A percentile compares a stretch with the other conserved stretches of the same genome.
These are phyloP conservation scores for Uromys caudimaculatus DNA, from an alignment of 2,797 vertebrate species.

Conservation along the genomic window DNA sequence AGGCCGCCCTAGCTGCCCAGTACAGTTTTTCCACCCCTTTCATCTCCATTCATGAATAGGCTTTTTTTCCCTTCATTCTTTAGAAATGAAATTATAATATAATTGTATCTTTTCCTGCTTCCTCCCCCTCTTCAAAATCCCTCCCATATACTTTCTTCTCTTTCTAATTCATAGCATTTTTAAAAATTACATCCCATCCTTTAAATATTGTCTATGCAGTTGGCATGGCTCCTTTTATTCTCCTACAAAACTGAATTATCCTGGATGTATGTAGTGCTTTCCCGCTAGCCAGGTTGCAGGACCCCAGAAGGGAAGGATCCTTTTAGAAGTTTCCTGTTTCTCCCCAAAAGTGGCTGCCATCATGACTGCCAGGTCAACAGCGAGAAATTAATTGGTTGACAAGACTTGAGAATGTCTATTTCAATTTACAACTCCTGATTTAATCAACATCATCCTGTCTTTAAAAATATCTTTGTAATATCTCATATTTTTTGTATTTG, in stretches of 20 bases:
- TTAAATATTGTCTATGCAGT: not conserved
- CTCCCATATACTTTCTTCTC: not conserved
- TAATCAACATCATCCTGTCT: not conserved
- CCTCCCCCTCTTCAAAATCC: too few relatives aligned
- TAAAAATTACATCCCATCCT: not conserved
- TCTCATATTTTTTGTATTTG: not conserved
- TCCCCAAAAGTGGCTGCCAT: too few relatives aligned
- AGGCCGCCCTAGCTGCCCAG: not conserved
- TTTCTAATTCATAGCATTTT: not conserved
- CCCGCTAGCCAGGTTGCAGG: not conserved
- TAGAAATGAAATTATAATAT: not conserved
- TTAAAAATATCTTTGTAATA: not conserved
- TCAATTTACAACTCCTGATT: not conserved
- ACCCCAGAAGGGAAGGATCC: not conserved
- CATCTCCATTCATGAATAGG: not conserved
- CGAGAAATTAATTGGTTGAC: not conserved
- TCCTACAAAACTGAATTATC: constrained; percentile 20
- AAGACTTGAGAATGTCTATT: not conserved
- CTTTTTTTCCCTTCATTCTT: too few relatives aligned
- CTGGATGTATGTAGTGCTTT: not conserved
- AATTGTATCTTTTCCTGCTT: too few relatives aligned
- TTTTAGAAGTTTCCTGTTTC: not conserved
- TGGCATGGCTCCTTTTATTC: not conserved
- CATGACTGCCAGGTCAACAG: not conserved
- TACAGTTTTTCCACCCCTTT: not conserved